phyloP scores from a whole-genome alignment of 2,113 vertebrate genomes.

The Antennarius striatus region DNA sequence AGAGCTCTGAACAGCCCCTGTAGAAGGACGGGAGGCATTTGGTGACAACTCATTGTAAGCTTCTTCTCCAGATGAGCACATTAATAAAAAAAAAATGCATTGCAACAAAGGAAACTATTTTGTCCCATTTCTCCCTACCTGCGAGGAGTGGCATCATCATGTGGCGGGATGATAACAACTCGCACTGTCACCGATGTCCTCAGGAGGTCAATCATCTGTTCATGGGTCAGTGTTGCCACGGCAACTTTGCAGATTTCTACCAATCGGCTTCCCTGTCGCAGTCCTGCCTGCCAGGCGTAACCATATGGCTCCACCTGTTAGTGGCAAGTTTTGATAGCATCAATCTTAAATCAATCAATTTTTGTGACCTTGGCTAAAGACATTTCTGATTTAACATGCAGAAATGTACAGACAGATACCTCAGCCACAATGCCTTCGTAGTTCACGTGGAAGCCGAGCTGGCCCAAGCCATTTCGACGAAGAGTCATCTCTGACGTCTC shows the following conservation, averaged over 20 bases:
- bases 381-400: neutral
- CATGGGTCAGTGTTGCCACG: slow-evolving; percentile 93
- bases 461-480: slow-evolving; percentile 93
- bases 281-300: slow-evolving; percentile 97
- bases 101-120: neutral
- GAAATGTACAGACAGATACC: slow-evolving; percentile 45
- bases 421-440: slow-evolving; percentile 99
- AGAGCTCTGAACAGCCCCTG: slow-evolving; percentile 95
- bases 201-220: slow-evolving; percentile 98
- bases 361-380: too few relatives aligned
- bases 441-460: slow-evolving; percentile 98
- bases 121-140: slow-evolving; percentile 79
- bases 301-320: slow-evolving; percentile 90
- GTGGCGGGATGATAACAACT: slow-evolving; percentile 94
- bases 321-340: neutral
- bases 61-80: too few relatives aligned
- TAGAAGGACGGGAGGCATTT: neutral
- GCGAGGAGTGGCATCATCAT: slow-evolving; percentile 95
- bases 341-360: neutral
- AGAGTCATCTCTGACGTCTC: slow-evolving; percentile 97
- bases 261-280: slow-evolving; percentile 94
- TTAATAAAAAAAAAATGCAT: neutral
- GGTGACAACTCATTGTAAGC: neutral
- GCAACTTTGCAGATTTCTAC: slow-evolving; percentile 99
- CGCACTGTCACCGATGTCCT: slow-evolving; percentile 94